Evolutionary conservation across 1,140 invertebrate genomes (phyloP).

Genomic region (Macrobrachium rosenbergii): DNA sequence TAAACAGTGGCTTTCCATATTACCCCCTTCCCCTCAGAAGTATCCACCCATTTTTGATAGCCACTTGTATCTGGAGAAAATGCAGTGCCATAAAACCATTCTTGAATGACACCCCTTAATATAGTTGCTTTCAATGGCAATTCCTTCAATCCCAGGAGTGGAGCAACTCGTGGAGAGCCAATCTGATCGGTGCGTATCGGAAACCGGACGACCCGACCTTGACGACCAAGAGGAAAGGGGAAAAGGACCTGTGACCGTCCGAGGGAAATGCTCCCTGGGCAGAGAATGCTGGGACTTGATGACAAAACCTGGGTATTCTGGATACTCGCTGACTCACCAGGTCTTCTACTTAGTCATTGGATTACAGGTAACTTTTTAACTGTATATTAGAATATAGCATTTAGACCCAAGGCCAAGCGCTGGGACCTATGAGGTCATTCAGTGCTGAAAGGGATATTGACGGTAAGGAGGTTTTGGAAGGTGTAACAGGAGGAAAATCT

Average conservation of each 20-base stretch:
- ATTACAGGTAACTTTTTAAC: background rate
- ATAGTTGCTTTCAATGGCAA: no score
- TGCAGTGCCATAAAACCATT: no score
- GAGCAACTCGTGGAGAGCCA: conserved; percentile 27
- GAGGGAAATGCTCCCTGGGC: background rate
- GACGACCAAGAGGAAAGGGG: background rate
- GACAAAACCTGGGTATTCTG: conserved; percentile 22
- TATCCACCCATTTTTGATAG: no score
- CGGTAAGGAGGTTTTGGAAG: no score
- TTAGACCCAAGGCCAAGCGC: no score
- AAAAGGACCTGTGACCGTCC: background rate
- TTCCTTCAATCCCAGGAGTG: background rate
- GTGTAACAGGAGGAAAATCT: no score
- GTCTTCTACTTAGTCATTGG: conserved; percentile 35
- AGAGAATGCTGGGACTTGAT: conserved; percentile 20
- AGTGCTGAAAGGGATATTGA: no score
- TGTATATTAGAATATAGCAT: background rate
- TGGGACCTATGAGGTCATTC: background rate
- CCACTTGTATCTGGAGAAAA: no score
- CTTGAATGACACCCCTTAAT: no score
- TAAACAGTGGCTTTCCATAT: no score
- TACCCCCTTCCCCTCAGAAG: no score
- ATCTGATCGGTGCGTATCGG: conserved; percentile 22
- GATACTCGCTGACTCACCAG: conserved; percentile 42
- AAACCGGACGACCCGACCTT: background rate